These are phyloP conservation scores for Rallus limicola DNA, from an alignment of 2,113 vertebrate genomes.

Conservation along the genomic window DNA sequence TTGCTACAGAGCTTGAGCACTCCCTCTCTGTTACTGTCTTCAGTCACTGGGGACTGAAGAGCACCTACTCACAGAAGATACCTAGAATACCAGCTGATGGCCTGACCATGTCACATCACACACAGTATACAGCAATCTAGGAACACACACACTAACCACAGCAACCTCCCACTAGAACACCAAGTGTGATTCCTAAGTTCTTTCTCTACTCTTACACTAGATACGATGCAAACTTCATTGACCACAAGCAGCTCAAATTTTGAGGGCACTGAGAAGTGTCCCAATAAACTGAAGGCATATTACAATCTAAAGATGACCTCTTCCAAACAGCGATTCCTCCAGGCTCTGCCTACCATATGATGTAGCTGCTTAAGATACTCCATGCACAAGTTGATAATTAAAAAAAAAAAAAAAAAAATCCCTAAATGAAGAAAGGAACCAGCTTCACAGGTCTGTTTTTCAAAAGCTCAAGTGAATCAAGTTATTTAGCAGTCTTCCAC, in stretches of 20 bases:
- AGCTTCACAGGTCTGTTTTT: background rate
- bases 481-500: background rate
- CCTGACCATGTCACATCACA: background rate
- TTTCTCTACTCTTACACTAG: background rate
- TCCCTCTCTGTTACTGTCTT: background rate
- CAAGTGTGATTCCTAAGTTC: background rate
- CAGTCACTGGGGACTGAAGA: background rate
- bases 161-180: background rate
- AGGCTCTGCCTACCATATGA: background rate
- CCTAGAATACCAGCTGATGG: background rate
- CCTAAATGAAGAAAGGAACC: background rate
- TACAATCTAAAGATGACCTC: background rate
- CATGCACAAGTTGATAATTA: background rate
- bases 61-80: background rate
- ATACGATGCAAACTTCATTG: background rate
- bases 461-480: background rate
- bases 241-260: background rate
- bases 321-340: background rate
- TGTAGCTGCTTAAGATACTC: fast-evolving
- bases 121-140: background rate
- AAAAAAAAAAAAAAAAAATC: background rate
- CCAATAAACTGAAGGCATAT: background rate
- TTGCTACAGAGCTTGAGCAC: background rate
- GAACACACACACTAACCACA: background rate
- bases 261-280: background rate